Evolutionary conservation across 2,888 invertebrate species (phyloP).

Genomic region (Aspidiotus rigidus): DNA sequence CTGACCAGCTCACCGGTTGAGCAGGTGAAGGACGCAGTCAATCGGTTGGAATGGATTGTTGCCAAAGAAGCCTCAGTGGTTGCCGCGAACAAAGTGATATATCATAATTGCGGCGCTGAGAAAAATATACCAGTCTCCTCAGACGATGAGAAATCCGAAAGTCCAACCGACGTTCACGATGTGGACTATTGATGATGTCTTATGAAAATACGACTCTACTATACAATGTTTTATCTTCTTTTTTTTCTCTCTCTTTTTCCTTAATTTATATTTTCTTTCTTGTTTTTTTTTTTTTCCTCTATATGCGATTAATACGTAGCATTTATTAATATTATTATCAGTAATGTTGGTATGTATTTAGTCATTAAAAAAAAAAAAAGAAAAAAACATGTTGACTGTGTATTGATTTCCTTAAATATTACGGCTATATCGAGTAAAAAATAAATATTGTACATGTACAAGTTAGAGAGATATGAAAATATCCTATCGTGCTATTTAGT

Average conservation of each 20-base stretch:
- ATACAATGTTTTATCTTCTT: constrained; percentile 7
- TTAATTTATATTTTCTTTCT: background rate
- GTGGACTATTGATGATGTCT: constrained; percentile 16
- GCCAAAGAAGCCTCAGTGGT: constrained; percentile 18
- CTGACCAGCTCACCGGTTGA: constrained; percentile 22
- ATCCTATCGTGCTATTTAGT: no score
- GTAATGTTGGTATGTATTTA: no score
- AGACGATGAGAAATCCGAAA: constrained; percentile 20
- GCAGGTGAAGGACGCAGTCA: constrained; percentile 19
- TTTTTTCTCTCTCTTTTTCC: constrained; percentile 9
- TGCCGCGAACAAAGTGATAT: background rate
- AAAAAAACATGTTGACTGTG: no score
- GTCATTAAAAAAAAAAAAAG: no score
- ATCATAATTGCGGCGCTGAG: constrained; percentile 8
- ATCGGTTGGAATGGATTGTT: constrained; percentile 26
- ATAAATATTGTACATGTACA: no score
- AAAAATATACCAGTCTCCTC: constrained; percentile 26
- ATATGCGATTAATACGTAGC: no score
- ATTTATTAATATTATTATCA: no score
- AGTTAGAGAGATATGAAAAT: no score
- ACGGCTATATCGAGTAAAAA: no score
- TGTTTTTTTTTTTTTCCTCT: background rate
- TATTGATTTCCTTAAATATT: no score
- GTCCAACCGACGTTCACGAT: constrained; percentile 28
- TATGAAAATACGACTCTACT: background rate